Evolutionary conservation across 2,888 invertebrate genomes (phyloP), one percentile per base, ranked within the genome.

Genomic region (Spilosoma lubricipeda): DNA sequence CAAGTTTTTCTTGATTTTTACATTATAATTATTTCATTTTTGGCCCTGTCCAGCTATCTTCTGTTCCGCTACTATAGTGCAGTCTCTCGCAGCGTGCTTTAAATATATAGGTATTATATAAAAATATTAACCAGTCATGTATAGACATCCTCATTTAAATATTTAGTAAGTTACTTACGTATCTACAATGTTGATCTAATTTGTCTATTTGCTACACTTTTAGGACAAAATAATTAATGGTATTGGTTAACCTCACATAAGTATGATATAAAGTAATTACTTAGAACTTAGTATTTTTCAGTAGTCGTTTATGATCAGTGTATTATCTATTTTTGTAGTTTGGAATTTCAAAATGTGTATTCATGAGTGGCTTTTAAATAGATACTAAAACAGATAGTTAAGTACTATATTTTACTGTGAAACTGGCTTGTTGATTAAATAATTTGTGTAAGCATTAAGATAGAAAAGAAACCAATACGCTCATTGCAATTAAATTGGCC

Each of bases 241-340:
- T 69, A 70, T 67, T 68, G 71, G 67, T 71, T 71, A 76, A 73
- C 72, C 74, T 78, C 74, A 72, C 70, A 64, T 73, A 72, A 71
- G 56, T 79, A 82, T 67, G 74, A 71, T 74, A 76, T 80, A 76
- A 82, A 56, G 15, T 73, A 78, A 72, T 76, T 77, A 78, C 71
- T 73, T 83, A 83, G 85, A 82, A 69, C 74, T 67, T 84, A 82
- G 82, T 78, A 75, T 66, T 76, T 81, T 84, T 85, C 77, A 56
- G 85, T 80, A 85, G 83, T 77, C 39, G 79, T 72, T 85, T 75
- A 79, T 68, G 72, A 75, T 85, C 85, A 76, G 65, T 45, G 73
- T 77, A 74, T 33, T 33, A 33, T 77, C 63, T 72, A 70, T 84
- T 82, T 77, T 78, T 73, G 59, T 68, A 59, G 71, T 69, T 69